A percentile compares a stretch with the other conserved stretches of the same genome.
Evolutionary conservation across 2,797 vertebrate genomes (phyloP).

Genomic region (Poecilia wingei): DNA sequence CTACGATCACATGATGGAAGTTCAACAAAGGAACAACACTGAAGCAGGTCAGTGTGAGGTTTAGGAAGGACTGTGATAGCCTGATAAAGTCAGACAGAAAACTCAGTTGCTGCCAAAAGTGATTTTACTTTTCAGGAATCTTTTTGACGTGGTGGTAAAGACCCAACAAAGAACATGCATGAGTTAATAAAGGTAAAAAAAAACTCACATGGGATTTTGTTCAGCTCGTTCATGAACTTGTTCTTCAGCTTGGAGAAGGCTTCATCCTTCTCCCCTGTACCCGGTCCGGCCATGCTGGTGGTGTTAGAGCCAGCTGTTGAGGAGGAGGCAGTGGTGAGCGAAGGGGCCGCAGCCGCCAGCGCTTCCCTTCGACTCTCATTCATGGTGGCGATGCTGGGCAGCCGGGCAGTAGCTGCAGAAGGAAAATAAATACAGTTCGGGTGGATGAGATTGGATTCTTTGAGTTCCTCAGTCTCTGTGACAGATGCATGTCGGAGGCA

Average conservation of each 20-base stretch:
- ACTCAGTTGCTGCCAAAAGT: not conserved
- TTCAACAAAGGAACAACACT: not conserved
- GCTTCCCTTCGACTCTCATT: conserved; percentile 92
- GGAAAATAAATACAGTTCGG: conserved; percentile 21
- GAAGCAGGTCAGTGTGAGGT: not conserved
- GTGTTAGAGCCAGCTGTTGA: conserved; percentile 83
- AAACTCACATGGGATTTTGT: conserved; percentile 94
- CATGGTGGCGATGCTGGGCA: conserved; percentile 80
- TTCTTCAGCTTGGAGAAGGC: conserved; percentile 95
- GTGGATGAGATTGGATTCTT: conserved; percentile 33
- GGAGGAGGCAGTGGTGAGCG: conserved; percentile 78
- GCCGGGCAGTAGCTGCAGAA: conserved; percentile 72
- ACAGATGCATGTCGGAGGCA: conserved; percentile 67
- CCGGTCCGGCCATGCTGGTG: conserved; percentile 85
- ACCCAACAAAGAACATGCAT: not conserved
- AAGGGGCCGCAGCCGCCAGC: conserved; percentile 88
- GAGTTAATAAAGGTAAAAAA: not conserved
- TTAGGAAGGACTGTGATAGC: not conserved
- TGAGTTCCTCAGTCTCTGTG: conserved; percentile 29
- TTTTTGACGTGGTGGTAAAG: not conserved
- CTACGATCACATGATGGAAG: not conserved
- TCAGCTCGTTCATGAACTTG: conserved; percentile 98
- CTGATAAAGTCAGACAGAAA: not conserved
- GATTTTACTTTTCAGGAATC: not conserved
- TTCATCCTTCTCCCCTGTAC: conserved; percentile 88